Evolutionary conservation across 2,888 invertebrate genomes (phyloP).

Genomic region (Drosophila cognata): DNA sequence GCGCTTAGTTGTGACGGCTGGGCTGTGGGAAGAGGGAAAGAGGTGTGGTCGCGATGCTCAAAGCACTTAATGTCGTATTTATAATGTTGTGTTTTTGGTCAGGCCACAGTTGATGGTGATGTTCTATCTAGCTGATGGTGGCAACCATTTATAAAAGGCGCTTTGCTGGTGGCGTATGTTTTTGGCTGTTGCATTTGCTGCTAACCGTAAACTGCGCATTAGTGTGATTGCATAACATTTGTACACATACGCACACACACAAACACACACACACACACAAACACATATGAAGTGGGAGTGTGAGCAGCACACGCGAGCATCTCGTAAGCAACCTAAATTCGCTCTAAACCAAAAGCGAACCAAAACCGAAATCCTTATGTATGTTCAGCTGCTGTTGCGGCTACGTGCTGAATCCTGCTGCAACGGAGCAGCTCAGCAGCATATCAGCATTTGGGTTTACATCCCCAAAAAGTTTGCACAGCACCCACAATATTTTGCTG

Average conservation of each 20-base stretch:
- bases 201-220: conserved; percentile 75
- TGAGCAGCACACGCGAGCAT: conserved; percentile 10
- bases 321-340: conserved; percentile 40
- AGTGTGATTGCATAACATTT: conserved; percentile 78
- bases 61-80: conserved; percentile 22
- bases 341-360: conserved; percentile 61
- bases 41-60: conserved; percentile 20
- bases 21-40: not conserved
- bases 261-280: conserved; percentile 3
- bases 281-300: not conserved
- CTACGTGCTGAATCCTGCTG: conserved; percentile 64
- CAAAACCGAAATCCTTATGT: conserved; percentile 73
- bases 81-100: conserved; percentile 17
- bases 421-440: not conserved
- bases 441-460: conserved; percentile 8
- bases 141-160: conserved; percentile 72
- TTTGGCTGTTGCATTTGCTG: conserved; percentile 41
- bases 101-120: conserved; percentile 58
- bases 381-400: conserved; percentile 70
- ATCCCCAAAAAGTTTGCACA: conserved; percentile 65
- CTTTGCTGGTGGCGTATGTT: conserved; percentile 45
- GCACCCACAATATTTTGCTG: conserved; percentile 62
- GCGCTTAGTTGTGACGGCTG: conserved; percentile 29
- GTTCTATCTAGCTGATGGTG: conserved; percentile 46
- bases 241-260: conserved; percentile 31